Percentiles rank a stretch among this genome's conserved stretches.
These are phyloP conservation scores for Corythornis madagascariensis DNA, from an alignment of 2,113 vertebrate species.

Conservation along the genomic window DNA sequence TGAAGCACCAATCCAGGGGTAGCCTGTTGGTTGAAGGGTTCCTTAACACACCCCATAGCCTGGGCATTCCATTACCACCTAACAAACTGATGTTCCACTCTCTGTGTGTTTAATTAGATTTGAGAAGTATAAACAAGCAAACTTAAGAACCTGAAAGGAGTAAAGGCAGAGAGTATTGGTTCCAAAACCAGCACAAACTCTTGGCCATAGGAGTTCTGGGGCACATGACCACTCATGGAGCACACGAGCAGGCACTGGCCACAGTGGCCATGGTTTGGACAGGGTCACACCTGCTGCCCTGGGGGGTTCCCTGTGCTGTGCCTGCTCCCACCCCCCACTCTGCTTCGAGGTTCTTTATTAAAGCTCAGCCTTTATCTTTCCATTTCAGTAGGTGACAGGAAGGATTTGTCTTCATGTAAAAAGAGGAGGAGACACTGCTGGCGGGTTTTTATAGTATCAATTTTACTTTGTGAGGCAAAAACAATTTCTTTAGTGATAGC, in stretches of 20 bases:
- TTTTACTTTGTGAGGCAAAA: slow-evolving; percentile 75
- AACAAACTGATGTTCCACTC: background rate
- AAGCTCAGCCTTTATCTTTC: slow-evolving; percentile 68
- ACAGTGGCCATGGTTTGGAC: background rate
- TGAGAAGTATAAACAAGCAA: background rate
- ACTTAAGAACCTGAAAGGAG: background rate
- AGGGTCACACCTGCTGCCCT: background rate
- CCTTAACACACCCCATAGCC: background rate
- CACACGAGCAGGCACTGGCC: fast-evolving
- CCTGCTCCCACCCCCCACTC: background rate
- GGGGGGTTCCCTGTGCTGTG: background rate
- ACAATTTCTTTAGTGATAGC: slow-evolving; percentile 77
- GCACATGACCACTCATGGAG: background rate
- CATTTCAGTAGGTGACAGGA: slow-evolving; percentile 64
- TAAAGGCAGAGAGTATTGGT: background rate
- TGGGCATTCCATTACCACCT: fast-evolving
- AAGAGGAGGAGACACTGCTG: slow-evolving; percentile 68
- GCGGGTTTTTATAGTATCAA: slow-evolving; percentile 72
- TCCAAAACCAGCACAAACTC: background rate
- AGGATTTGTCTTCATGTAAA: slow-evolving; percentile 64
- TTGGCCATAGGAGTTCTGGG: background rate
- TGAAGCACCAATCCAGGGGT: background rate
- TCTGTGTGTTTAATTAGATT: background rate
- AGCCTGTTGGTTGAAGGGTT: background rate
- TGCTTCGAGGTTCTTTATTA: slow-evolving; percentile 50